Percentiles rank a stretch among this genome's conserved stretches.
Conservation (phyloP, 92 coral and sea anemone species). For the Parazoanthus atlanticus region DNA sequence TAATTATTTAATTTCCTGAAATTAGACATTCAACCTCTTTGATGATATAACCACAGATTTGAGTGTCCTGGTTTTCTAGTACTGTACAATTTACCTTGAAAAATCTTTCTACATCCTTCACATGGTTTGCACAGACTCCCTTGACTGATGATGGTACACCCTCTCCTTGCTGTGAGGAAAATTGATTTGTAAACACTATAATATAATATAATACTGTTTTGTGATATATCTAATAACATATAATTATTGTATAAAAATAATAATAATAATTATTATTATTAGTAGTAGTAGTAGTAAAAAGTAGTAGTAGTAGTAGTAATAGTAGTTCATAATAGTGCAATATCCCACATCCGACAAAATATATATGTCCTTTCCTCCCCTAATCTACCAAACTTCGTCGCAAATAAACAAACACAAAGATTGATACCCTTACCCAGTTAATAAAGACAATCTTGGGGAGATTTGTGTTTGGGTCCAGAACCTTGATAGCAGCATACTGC, state of each 20-base stretch:
- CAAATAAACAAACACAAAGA: background rate
- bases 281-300: no score
- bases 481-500: constrained; percentile 90
- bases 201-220: no score
- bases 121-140: constrained; percentile 93
- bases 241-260: no score
- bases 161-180: constrained; percentile 81
- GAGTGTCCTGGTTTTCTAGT: background rate
- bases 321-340: background rate
- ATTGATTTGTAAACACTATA: no score
- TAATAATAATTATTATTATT: no score
- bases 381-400: background rate
- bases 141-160: constrained; percentile 93
- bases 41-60: no score
- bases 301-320: no score
- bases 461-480: constrained; percentile 94
- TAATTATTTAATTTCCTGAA: no score
- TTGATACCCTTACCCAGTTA: constrained; percentile 78
- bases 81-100: constrained; percentile 68
- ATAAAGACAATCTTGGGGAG: constrained; percentile 96
- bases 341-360: no score
- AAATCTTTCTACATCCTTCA: constrained; percentile 87
- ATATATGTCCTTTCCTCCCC: no score
- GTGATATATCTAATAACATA: no score
- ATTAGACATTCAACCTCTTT: no score